These are phyloP conservation scores for Panthera leo DNA, from an alignment of 2,113 vertebrate species.

Conservation along the genomic window DNA sequence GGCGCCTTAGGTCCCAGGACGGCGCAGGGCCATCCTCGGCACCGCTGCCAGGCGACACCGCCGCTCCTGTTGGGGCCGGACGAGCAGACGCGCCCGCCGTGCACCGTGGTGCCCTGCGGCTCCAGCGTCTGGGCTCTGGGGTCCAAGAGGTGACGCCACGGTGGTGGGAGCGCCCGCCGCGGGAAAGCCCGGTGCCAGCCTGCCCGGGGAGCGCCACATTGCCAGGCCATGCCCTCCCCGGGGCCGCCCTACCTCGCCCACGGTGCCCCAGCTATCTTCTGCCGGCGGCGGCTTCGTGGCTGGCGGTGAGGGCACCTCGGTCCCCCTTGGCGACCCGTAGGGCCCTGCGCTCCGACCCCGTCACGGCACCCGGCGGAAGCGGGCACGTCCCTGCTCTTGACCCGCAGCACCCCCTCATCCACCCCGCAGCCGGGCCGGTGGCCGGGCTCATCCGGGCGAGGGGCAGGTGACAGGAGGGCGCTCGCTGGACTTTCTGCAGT, in stretches of 20 bases:
- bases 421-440: conserved; percentile 84
- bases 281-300: conserved; percentile 86
- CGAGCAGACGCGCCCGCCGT: conserved; percentile 83
- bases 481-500: conserved; percentile 88
- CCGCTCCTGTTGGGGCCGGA: conserved; percentile 87
- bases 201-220: conserved; percentile 76
- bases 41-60: conserved; percentile 86
- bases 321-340: conserved; percentile 77
- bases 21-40: conserved; percentile 81
- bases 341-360: conserved; percentile 77
- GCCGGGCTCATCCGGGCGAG: conserved; percentile 56
- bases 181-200: conserved; percentile 81
- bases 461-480: conserved; percentile 83
- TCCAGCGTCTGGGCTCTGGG: conserved; percentile 88
- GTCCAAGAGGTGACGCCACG: conserved; percentile 87
- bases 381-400: conserved; percentile 78
- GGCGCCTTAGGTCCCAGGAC: conserved; percentile 79
- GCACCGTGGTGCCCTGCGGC: conserved; percentile 85
- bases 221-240: conserved; percentile 66
- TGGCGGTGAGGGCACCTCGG: conserved; percentile 79
- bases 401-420: conserved; percentile 85
- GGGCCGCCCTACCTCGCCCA: conserved; percentile 79
- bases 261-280: conserved; percentile 82
- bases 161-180: conserved; percentile 82
- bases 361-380: conserved; percentile 81